Evolutionary conservation across 2,888 invertebrate species (phyloP).

Genomic region (Drosophila tripunctata): DNA sequence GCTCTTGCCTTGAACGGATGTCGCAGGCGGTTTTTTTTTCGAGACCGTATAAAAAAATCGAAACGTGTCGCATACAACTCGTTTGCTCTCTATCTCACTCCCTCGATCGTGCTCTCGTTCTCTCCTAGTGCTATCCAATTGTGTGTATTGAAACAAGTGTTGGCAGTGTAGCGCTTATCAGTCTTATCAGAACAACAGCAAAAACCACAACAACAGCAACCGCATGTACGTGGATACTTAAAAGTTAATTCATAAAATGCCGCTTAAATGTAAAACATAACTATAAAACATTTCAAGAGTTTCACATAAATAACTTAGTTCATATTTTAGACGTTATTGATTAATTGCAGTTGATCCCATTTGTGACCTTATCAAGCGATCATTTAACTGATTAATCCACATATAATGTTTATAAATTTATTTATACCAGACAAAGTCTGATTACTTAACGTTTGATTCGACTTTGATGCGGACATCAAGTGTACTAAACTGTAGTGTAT

Average conservation of each 20-base stretch:
- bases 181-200: slow-evolving; percentile 28
- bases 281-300: background rate
- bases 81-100: slow-evolving; percentile 4
- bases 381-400: slow-evolving; percentile 8
- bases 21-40: slow-evolving; percentile 37
- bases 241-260: slow-evolving; percentile 26
- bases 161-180: slow-evolving; percentile 36
- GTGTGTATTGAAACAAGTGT: slow-evolving; percentile 55
- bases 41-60: slow-evolving; percentile 8
- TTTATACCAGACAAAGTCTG: background rate
- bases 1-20: slow-evolving; percentile 64
- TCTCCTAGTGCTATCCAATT: background rate
- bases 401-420: background rate
- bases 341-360: background rate
- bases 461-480: slow-evolving; percentile 38
- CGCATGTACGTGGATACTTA: slow-evolving; percentile 29
- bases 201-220: background rate
- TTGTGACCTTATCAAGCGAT: slow-evolving; percentile 5
- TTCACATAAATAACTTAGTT: background rate
- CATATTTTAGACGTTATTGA: background rate
- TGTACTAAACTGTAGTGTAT: background rate
- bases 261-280: background rate
- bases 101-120: background rate
- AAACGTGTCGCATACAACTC: slow-evolving; percentile 6
- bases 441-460: slow-evolving; percentile 23